These are phyloP conservation scores for Pangasius sanitwongsei DNA, from an alignment of 2,797 vertebrate genomes.

Conservation along the genomic window DNA sequence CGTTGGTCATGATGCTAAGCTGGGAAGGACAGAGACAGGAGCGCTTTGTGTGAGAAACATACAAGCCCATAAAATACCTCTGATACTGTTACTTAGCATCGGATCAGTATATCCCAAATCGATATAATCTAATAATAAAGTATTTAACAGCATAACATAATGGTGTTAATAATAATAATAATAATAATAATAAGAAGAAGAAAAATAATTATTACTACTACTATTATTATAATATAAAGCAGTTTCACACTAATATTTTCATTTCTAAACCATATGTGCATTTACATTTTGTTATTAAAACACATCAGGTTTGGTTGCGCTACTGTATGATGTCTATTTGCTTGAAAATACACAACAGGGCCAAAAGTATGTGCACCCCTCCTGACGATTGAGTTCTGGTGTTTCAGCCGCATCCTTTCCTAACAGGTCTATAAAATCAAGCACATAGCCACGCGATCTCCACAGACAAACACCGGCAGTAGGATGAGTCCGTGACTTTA, in stretches of 20 bases:
- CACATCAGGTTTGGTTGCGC: too few relatives aligned
- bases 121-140: too few relatives aligned
- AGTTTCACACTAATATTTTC: too few relatives aligned
- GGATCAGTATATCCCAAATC: background rate
- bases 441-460: background rate
- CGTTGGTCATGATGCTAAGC: constrained; percentile 47
- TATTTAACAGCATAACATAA: too few relatives aligned
- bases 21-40: background rate
- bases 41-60: background rate
- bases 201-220: too few relatives aligned
- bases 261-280: too few relatives aligned
- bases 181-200: too few relatives aligned
- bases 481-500: background rate
- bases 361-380: background rate
- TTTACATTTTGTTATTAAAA: too few relatives aligned
- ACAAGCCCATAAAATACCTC: background rate
- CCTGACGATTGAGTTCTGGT: background rate
- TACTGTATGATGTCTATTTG: background rate
- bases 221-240: too few relatives aligned
- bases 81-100: background rate
- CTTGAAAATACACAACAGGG: background rate
- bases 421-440: background rate
- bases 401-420: background rate
- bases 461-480: background rate
- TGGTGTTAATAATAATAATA: too few relatives aligned